Evolutionary conservation across 2,888 invertebrate genomes (phyloP).

Genomic region (Coelogynopora nodosa): DNA sequence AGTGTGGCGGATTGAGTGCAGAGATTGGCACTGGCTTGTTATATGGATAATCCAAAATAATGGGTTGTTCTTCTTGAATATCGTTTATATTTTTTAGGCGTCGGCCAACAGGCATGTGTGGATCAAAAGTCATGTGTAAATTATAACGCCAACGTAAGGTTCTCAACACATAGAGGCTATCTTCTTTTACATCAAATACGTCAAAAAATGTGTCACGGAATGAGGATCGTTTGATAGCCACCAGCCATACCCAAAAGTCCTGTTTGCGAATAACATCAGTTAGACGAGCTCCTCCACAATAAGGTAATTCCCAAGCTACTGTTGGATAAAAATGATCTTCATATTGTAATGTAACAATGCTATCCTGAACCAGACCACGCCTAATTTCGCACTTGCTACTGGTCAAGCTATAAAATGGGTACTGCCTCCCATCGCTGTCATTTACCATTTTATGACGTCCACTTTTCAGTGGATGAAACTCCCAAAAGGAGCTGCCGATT

Average conservation of each 20-base stretch:
- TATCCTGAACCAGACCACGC: slow-evolving; percentile 37
- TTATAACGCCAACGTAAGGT: slow-evolving; percentile 46
- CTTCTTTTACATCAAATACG: too few relatives aligned
- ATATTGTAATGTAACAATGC: slow-evolving; percentile 38
- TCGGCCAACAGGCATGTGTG: slow-evolving; percentile 33
- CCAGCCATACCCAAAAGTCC: neutral
- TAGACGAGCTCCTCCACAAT: neutral
- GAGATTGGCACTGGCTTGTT: slow-evolving; percentile 35
- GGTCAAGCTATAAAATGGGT: slow-evolving; percentile 44
- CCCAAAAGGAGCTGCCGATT: neutral
- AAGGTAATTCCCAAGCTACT: slow-evolving; percentile 45
- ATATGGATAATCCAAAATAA: slow-evolving; percentile 8
- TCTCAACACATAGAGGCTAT: too few relatives aligned
- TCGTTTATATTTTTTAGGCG: slow-evolving; percentile 36
- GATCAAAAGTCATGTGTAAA: slow-evolving; percentile 42
- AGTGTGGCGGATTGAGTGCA: slow-evolving; percentile 44
- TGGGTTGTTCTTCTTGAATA: slow-evolving; percentile 42
- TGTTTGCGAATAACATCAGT: neutral
- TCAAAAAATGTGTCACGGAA: neutral
- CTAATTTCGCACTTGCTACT: slow-evolving; percentile 42
- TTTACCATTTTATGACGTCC: slow-evolving; percentile 42
- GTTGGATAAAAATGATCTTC: slow-evolving; percentile 47
- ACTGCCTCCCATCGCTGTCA: slow-evolving; percentile 44
- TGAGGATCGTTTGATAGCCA: neutral
- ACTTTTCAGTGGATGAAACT: neutral